phyloP scores from a whole-genome alignment of 2,797 vertebrate genomes.

The Parambassis ranga region DNA sequence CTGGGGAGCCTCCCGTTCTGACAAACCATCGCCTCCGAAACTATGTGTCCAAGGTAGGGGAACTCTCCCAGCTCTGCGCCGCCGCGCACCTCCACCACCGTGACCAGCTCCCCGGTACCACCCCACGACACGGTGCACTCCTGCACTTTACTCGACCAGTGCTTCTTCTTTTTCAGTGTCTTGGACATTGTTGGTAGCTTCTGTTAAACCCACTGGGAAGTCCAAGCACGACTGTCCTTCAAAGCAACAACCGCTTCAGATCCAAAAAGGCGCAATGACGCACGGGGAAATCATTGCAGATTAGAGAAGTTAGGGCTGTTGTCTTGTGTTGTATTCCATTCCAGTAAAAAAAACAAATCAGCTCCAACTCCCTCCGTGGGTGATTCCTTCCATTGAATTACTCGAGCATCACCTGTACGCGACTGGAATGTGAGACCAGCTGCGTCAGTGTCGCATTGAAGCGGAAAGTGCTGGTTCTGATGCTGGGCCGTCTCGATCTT shows the following conservation, averaged over 20 bases:
- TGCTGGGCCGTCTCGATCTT: conserved; percentile 37
- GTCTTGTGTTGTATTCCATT: conserved; percentile 51
- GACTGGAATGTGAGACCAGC: conserved; percentile 47
- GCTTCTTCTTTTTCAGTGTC: conserved; percentile 95
- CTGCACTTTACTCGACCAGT: conserved; percentile 95
- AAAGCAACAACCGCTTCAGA: conserved; percentile 13
- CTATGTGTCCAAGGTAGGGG: conserved; percentile 85
- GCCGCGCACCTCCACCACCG: conserved; percentile 82
- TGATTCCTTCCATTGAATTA: conserved; percentile 17
- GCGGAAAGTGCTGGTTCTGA: conserved; percentile 42
- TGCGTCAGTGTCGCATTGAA: conserved; percentile 74
- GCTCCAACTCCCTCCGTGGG: background rate
- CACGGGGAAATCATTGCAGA: conserved; percentile 49
- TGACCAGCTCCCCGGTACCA: conserved; percentile 81
- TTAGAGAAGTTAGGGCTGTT: conserved; percentile 36
- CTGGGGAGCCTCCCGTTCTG: conserved; percentile 84
- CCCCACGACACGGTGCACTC: conserved; percentile 91
- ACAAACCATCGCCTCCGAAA: conserved; percentile 74
- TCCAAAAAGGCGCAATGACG: conserved; percentile 58
- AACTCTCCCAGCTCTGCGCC: conserved; percentile 92
- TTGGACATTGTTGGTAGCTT: conserved; percentile 85
- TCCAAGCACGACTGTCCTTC: conserved; percentile 43
- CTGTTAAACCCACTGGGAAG: conserved; percentile 26
- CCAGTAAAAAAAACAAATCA: background rate
- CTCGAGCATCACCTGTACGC: conserved; percentile 55